A percentile compares a stretch with the other conserved stretches of the same genome.
These are phyloP conservation scores for Phalangium opilio DNA, from an alignment of 2,888 invertebrate genomes.

Conservation along the genomic window DNA sequence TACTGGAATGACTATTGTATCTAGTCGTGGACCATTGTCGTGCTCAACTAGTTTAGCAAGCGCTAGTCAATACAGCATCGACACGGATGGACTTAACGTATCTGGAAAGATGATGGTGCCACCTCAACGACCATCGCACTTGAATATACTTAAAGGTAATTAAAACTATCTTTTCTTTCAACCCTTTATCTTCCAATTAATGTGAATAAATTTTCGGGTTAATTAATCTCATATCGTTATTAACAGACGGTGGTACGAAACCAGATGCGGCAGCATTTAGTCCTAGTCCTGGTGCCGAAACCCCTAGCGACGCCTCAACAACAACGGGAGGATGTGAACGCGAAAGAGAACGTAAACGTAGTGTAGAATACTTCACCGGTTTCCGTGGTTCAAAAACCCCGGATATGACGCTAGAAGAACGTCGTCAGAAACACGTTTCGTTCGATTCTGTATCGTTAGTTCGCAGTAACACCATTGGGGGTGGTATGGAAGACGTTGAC, in stretches of 20 bases:
- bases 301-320: background rate
- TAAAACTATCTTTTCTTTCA: no score
- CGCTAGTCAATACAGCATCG: conserved; percentile 12
- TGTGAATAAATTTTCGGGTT: no score
- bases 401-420: conserved; percentile 17
- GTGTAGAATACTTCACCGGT: conserved; percentile 10
- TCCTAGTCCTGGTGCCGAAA: background rate
- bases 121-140: conserved; percentile 11
- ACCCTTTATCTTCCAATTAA: no score
- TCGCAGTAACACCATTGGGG: conserved; percentile 45
- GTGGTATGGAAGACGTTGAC: conserved; percentile 16
- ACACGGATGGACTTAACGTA: conserved; percentile 5
- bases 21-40: conserved; percentile 9
- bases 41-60: conserved; percentile 10
- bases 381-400: conserved; percentile 14
- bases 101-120: background rate
- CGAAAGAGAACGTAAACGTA: conserved; percentile 17
- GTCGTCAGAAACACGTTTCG: conserved; percentile 68
- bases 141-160: conserved; percentile 6
- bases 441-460: conserved; percentile 44
- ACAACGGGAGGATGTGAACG: no score
- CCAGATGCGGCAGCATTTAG: background rate
- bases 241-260: background rate
- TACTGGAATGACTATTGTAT: conserved; percentile 2
- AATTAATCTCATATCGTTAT: background rate